phyloP scores from a whole-genome alignment of 2,113 vertebrate genomes.

The Phodopus roborovskii region DNA sequence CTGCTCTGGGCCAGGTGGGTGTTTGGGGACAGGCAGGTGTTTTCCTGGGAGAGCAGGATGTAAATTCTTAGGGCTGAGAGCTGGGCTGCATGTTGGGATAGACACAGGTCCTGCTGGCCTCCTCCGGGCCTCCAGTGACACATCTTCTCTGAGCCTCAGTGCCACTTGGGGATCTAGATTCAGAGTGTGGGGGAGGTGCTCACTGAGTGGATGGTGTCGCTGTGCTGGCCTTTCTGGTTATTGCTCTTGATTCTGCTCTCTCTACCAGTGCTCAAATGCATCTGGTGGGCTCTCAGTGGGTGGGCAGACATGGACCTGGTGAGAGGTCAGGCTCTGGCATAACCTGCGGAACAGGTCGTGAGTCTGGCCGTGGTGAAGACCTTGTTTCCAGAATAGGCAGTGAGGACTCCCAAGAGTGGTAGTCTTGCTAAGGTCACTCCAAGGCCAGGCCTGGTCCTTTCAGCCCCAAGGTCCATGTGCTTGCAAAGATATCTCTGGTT shows the following conservation, averaged over 20 bases:
- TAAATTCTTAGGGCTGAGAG: neutral
- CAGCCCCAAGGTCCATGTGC: neutral
- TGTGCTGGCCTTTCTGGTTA: neutral
- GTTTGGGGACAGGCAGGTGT: rapidly evolving
- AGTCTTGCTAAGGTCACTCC: neutral
- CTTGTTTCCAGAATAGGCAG: neutral
- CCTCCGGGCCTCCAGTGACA: neutral
- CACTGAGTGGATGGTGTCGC: neutral
- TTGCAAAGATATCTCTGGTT: neutral
- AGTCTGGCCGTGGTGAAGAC: neutral
- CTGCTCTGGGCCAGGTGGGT: neutral
- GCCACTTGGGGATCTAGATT: neutral
- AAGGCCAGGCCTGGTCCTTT: no score
- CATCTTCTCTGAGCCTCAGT: neutral
- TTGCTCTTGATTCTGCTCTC: neutral
- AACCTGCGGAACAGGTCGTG: neutral
- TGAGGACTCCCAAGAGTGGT: rapidly evolving
- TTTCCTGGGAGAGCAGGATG: no score
- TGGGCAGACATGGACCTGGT: no score
- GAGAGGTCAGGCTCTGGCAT: neutral
- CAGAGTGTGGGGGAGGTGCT: neutral
- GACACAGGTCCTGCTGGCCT: neutral
- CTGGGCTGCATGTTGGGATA: neutral
- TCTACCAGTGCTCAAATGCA: neutral
- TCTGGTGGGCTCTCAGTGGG: neutral